Base-by-base conservation (phyloP, 2,888 invertebrate genomes). In the Sycophila texana region DNA sequence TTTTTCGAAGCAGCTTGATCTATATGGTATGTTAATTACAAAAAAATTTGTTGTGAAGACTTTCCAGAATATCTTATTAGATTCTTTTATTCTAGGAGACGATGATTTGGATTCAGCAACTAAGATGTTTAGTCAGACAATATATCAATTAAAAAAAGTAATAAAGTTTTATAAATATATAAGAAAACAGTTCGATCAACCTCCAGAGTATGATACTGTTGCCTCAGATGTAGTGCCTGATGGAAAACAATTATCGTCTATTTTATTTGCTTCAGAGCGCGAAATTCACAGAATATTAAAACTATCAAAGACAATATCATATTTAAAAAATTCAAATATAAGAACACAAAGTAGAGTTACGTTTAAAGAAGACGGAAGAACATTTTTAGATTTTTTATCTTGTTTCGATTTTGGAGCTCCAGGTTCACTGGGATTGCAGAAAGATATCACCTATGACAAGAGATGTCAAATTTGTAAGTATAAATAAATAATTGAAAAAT, bases 281-380 rank as follows among this genome's bases (percentile, higher is more conserved):
- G 92, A 92, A 85, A 85, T 91, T 14, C 85, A 88, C 13, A 83
- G 89, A 63, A 85, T 91, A 22, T 82, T 91, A n/a, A 89, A 89
- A 57, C 84, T 91, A 61, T 88, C 85, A 4, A 85, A 86, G 66
- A 86, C 82, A 51, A 75, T 89, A 16, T 81, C 77, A 60, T 84
- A 85, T 55, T 83, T 88, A 2, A 85, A 86, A 66, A 74, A 63
- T 20, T 57, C 81, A 1, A 84, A 84, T n/a, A 16, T 74, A 20
- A 86, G 84, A 55, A 74, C 81, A 7, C 85, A 85, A 70, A 84
- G 75, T 66, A 86, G 86, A 73, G 91, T 91, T 0, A 87, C 86
- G 26, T 91, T 91, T 82, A 86, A 88, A 74, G 89, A 90, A 39
- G 87, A 88, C 71, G 87, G 85, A 0, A 85, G 83, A 79, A 75